phyloP scores from a whole-genome alignment of 2,113 vertebrate species.

The Oostethus manadensis region DNA sequence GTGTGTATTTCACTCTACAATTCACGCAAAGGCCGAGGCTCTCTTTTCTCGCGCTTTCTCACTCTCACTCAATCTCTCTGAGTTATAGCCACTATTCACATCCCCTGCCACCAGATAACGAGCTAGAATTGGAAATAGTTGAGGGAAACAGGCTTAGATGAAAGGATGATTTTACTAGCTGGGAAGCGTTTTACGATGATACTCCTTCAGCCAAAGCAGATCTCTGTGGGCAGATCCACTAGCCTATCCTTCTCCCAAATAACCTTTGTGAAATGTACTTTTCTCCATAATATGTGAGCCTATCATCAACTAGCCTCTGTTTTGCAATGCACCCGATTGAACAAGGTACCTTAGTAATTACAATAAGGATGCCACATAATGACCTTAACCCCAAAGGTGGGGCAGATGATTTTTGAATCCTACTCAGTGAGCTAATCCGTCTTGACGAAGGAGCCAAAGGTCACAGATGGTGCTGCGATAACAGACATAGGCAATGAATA shows the following conservation, averaged over 20 bases:
- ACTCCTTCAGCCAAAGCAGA: conserved; percentile 25
- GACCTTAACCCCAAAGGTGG: conserved; percentile 61
- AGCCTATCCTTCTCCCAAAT: conserved; percentile 2
- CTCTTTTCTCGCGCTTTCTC: conserved; percentile 55
- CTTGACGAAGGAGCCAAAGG: conserved; percentile 59
- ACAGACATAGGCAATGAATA: conserved; percentile 63
- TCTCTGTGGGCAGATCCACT: conserved; percentile 7
- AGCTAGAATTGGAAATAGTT: conserved; percentile 52
- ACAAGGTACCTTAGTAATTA: conserved; percentile 48
- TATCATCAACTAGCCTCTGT: conserved; percentile 15
- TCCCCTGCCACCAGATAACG: conserved; percentile 44
- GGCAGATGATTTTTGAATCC: conserved; percentile 57
- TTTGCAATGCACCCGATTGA: conserved; percentile 36
- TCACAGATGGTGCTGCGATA: conserved; percentile 62
- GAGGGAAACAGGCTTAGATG: conserved; percentile 37
- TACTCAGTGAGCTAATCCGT: conserved; percentile 61
- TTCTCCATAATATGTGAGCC: background rate
- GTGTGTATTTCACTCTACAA: conserved; percentile 67
- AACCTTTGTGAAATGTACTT: background rate
- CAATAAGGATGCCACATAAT: conserved; percentile 51
- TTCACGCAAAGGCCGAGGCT: conserved; percentile 43
- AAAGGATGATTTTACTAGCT: conserved; percentile 54
- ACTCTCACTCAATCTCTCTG: conserved; percentile 52
- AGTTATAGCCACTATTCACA: conserved; percentile 49
- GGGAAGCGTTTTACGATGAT: conserved; percentile 40